Evolutionary conservation across 2,797 vertebrate genomes (phyloP), one percentile per base, ranked within the genome.

Genomic region (Megaceryle alcyon): DNA sequence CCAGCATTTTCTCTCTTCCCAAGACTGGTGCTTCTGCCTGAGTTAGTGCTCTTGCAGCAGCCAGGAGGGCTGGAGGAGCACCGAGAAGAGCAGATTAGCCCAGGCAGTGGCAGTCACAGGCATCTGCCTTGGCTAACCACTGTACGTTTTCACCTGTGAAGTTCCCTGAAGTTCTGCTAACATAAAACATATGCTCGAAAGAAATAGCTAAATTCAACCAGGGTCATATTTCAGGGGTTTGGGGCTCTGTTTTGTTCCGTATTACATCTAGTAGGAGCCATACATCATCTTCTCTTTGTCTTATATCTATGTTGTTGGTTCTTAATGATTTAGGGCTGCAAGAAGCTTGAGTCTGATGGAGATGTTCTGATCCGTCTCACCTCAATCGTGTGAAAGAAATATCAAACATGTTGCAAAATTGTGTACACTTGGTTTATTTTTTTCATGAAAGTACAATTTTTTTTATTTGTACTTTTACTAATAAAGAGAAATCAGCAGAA

Each of bases 401-500:
- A 64, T 7, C 51, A 90, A 91, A 53, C 9, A 3, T 64, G 17
- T 14, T 66, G 54, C 46, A 88, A 69, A 83, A 65, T 25, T 43
- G 2, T 70, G 31, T 33, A 53, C 15, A 28, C 46, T 25, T 76
- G 2, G 0, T 48, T 86, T 82, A 35, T 44, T 88, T 91, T 76
- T 76, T 88, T 86, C 43, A 54, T 4, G 2, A 46, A 86, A 88
- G 39, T 84, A 57, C 89, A 79, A 26, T 35, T 39, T 72, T 77
- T 82, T 93, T 66, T 72, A 76, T 90, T 94, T 86, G 49, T 89
- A 70, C 69, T 72, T 94, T 82, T 93, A 33, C 12, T 49, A 90
- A 61, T 92, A 73, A 94, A 88, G 56, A 41, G 31, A 37, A 90
- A 87, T 56, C 8, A 16, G 29, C 16, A 88, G 87, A 88, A 86